Base-by-base conservation (phyloP, 1,140 invertebrate species). In the Mactra quadrangularis region DNA sequence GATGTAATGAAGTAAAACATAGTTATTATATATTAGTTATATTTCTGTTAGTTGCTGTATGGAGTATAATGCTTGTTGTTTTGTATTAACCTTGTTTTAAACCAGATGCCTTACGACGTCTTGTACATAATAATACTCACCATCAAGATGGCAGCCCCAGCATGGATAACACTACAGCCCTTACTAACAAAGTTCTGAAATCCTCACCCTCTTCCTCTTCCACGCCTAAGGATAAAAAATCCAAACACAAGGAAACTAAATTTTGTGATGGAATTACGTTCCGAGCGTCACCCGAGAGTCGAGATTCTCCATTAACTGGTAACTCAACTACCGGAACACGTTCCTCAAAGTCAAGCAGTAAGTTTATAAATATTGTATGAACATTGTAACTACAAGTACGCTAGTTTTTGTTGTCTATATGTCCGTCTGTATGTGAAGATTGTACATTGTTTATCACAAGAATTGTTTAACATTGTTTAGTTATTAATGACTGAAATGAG, bases 271-370 rank as follows among this genome's bases (percentile, higher is more conserved):
- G 22, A 11, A 29, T 4, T 22, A 53, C 45, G 3, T 52, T 57
- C 1, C 62, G 47, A 41, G 31, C 75, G 2, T 78, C 75, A 11
- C 77, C 77, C 27, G 35, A 64, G 9, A 71, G 64, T 53, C 70
- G 59, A 71, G 77, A 22, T 22, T 79, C 76, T 1, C 62, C 64
- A 19, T n/a, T n/a, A 13, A 68, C 47, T 13, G 76, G 41, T 55
- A 81, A 57, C 57, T 81, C 77, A 2, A 70, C 52, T 9, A 25
- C 53, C 22, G 77, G 77, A 6, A 81, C 77, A 7, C 66, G 55
- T 17, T 81, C 77, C 9, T 22, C 77, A 25, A 81, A 81, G 29
- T 60, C 64, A 27, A 81, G 77, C 29, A 66, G 77, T 81, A 81
- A 81, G 77, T 81, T 57, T 6, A 9, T 31, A 13, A 25, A 19